A percentile compares a stretch with the other conserved stretches of the same genome.
phyloP scores from a whole-genome alignment of 1,140 invertebrate genomes.

The Parasteatoda tepidariorum region DNA sequence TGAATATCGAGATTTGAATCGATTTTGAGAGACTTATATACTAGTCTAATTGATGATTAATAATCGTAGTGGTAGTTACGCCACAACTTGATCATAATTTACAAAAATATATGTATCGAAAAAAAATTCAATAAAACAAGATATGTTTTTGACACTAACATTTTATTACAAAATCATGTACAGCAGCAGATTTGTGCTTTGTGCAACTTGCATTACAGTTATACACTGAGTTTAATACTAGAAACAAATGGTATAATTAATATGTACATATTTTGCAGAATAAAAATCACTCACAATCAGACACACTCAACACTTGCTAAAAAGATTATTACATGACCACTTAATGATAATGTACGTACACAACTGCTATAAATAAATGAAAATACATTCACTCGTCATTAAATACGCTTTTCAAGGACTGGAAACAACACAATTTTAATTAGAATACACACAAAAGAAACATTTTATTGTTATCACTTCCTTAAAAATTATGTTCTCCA shows the following conservation, averaged over 20 bases:
- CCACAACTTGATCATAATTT: too few species aligned
- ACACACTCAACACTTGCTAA: neutral
- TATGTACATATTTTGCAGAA: neutral
- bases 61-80: too few species aligned
- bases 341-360: neutral
- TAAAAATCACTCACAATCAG: neutral
- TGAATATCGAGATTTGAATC: too few species aligned
- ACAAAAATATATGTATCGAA: too few species aligned
- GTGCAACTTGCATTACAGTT: neutral
- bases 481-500: too few species aligned
- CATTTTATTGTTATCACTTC: too few species aligned
- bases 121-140: too few species aligned
- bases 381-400: neutral
- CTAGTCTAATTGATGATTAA: too few species aligned
- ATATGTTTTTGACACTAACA: too few species aligned
- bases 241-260: neutral
- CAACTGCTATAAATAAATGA: neutral
- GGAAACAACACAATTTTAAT: neutral
- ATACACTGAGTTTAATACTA: neutral
- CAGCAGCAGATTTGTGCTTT: neutral
- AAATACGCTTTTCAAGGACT: neutral
- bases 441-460: neutral
- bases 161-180: neutral
- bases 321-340: neutral
- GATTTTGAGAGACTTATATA: too few species aligned